Percentiles rank a stretch among this genome's conserved stretches.
These are phyloP conservation scores for Ariopsis seemanni DNA, from an alignment of 2,113 vertebrate species.

Conservation along the genomic window DNA sequence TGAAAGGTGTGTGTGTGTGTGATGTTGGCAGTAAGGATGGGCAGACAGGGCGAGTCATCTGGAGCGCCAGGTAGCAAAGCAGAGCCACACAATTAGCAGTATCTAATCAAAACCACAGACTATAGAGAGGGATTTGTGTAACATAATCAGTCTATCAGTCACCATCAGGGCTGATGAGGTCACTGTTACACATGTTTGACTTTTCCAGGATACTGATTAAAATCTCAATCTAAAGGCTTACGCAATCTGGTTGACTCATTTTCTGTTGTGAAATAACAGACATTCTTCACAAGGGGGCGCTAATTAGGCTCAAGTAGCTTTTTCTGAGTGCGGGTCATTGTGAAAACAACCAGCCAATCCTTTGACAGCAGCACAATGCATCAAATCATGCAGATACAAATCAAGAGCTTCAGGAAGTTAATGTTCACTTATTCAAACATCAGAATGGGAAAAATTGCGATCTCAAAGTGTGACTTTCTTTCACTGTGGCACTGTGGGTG, in stretches of 20 bases:
- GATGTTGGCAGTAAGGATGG: not conserved
- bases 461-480: no score
- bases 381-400: no score
- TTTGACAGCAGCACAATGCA: no score
- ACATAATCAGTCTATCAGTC: constrained; percentile 18
- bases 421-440: no score
- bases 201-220: constrained; percentile 7
- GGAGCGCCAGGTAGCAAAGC: constrained; percentile 6
- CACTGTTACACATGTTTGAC: not conserved
- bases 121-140: not conserved
- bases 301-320: not conserved
- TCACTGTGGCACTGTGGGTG: no score
- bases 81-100: constrained; percentile 8
- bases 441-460: no score
- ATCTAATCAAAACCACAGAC: not conserved
- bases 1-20: constrained; percentile 8
- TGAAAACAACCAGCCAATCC: not conserved
- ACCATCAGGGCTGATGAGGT: not conserved
- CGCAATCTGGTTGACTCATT: not conserved
- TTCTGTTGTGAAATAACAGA: not conserved
- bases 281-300: not conserved
- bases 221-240: constrained; percentile 4
- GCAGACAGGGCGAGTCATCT: not conserved
- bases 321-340: not conserved
- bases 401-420: no score